Evolutionary conservation across 2,888 invertebrate species (phyloP).

Genomic region (Steinernema hermaphroditum): DNA sequence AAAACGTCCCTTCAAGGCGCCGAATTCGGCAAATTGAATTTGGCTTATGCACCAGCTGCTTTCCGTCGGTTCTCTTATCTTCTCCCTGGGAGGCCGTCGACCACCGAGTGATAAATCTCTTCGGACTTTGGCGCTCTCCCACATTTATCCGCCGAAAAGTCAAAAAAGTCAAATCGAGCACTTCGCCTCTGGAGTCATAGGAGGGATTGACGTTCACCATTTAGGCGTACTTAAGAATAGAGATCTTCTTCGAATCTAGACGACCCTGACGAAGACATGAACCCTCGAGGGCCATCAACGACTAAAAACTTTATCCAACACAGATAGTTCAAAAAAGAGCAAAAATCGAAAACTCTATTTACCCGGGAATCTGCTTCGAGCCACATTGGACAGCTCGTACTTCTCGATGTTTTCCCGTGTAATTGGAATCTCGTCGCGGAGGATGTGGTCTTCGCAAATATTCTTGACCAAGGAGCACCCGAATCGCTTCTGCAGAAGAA

Average conservation of each 20-base stretch:
- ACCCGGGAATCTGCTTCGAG: neutral
- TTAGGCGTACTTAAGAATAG: too few species aligned
- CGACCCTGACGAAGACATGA: too few species aligned
- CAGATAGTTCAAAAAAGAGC: too few species aligned
- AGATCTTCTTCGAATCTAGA: too few species aligned
- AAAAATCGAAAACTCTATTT: neutral
- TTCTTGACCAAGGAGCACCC: neutral
- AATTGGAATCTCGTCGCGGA: neutral
- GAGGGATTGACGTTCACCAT: too few species aligned
- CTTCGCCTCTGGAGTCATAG: too few species aligned
- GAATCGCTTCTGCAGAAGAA: neutral
- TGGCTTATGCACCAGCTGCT: neutral
- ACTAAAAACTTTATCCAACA: too few species aligned
- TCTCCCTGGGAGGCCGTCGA: neutral
- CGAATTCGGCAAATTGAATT: conserved; percentile 1
- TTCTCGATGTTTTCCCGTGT: neutral
- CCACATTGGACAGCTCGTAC: neutral
- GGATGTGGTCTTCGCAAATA: neutral
- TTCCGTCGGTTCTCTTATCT: neutral
- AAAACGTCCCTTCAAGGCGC: neutral
- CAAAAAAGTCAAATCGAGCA: too few species aligned
- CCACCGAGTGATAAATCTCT: neutral
- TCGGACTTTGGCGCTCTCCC: too few species aligned
- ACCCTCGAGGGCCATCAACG: too few species aligned
- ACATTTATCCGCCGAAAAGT: too few species aligned